Evolutionary conservation across 2,888 invertebrate genomes (phyloP), one percentile per base, ranked within the genome.

Genomic region (Heliconius charithonia): DNA sequence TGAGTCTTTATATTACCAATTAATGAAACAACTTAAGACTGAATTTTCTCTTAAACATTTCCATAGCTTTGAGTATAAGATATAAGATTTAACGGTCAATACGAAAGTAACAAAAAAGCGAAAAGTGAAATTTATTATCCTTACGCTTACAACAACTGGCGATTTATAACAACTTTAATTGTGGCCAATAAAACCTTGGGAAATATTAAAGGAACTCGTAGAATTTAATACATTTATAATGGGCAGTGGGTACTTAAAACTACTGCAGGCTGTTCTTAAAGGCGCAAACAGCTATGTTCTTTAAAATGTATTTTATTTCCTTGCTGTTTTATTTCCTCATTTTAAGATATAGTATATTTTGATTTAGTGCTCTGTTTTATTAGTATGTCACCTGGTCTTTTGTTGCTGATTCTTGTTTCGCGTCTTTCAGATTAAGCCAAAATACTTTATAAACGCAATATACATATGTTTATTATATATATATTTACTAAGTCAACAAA

Each of bases 121-220:
- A 62, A 67, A 76, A 76, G 78, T 76, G 70, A 75, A 75, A 79
- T 76, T 79, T 72, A 79, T 73, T 71, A 72, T 67, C 71, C 75
- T 59, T 45, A 72, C 76, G 76, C 76, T 66, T 76, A 76, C 67
- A 67, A 78, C 65, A 75, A 75, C 56, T 66, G 71, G 66, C 77
- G 75, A 80, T 77, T 80, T 77, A 77, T 80, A 72, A 75, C 80
- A 80, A 75, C 70, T 75, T 77, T 80, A 80, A 75, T 80, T 80
- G 77, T 75, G 67, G 71, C 56, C 51, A 72, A 67, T 80, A 37
- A 9, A 75, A 16, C 62, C 62, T 51, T 71, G 76, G 56, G 65
- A 70, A 77, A 69, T 76, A 74, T 69, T 71, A 74, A 74, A 70
- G 73, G 74, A 74, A 70, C 76, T 77, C 75, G 76, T 79, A 76